A percentile compares a stretch with the other conserved stretches of the same genome.
Evolutionary conservation across 2,888 invertebrate genomes (phyloP).

Genomic region (Exephanes ischioxanthus): DNA sequence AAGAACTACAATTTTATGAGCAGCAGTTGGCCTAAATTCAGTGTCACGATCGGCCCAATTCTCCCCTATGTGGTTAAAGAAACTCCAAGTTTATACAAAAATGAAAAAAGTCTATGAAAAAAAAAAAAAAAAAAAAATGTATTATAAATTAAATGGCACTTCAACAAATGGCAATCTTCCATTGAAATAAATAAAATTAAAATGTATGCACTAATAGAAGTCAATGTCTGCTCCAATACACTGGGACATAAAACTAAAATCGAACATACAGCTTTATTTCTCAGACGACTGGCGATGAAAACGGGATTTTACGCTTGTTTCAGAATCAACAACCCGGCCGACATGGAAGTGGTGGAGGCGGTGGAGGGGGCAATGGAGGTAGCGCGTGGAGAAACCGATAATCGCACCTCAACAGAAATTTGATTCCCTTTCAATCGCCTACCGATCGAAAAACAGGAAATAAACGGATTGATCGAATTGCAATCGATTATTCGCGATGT

Average conservation of each 20-base stretch:
- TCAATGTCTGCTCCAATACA: not conserved
- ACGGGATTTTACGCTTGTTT: constrained; percentile 63
- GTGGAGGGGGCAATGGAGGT: constrained; percentile 50
- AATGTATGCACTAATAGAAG: not conserved
- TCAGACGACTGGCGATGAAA: not conserved
- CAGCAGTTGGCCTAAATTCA: too few relatives aligned
- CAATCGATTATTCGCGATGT: constrained; percentile 22
- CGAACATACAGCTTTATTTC: not conserved
- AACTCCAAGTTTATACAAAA: too few relatives aligned
- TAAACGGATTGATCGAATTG: constrained; percentile 20
- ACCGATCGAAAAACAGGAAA: constrained; percentile 21
- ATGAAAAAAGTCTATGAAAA: not conserved
- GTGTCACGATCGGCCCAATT: too few relatives aligned
- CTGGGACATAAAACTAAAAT: not conserved
- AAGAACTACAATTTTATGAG: too few relatives aligned
- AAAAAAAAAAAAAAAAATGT: not conserved
- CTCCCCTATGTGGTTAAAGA: too few relatives aligned
- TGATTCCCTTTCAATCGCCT: constrained; percentile 44
- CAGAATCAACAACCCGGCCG: constrained; percentile 77
- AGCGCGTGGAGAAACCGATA: constrained; percentile 70
- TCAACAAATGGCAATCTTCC: not conserved
- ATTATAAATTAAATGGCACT: not conserved
- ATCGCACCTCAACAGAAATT: constrained; percentile 33
- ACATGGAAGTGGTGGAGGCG: constrained; percentile 70
- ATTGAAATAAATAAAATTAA: not conserved